phyloP scores from a whole-genome alignment of 1,140 invertebrate species.

The Penaeus chinensis region DNA sequence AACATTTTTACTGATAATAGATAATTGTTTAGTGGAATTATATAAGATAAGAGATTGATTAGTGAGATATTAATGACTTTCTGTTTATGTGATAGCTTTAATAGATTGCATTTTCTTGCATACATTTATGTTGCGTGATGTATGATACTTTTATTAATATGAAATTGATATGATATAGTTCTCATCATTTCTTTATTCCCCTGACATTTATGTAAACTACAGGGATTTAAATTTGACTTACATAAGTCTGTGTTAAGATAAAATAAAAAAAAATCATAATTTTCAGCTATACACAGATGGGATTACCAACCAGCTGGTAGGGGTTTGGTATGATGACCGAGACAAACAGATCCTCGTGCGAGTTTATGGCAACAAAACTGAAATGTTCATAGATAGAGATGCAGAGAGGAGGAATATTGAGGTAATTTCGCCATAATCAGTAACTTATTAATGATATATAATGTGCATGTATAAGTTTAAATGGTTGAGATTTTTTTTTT shows the following conservation, averaged over 20 bases:
- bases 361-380: constrained; percentile 94
- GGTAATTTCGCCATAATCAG: constrained; percentile 67
- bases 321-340: constrained; percentile 76
- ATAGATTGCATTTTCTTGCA: no score
- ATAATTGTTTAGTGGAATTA: no score
- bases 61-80: neutral
- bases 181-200: no score
- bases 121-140: no score
- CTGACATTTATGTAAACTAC: no score
- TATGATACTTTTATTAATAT: no score
- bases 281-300: constrained; percentile 91
- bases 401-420: constrained; percentile 80
- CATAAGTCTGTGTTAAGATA: constrained; percentile 66
- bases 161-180: no score
- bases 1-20: no score
- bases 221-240: no score
- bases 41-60: neutral
- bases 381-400: constrained; percentile 90
- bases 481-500: neutral
- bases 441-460: neutral
- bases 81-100: constrained; percentile 55
- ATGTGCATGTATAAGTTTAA: neutral
- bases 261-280: constrained; percentile 1
- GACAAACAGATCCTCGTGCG: constrained; percentile 84
- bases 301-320: constrained; percentile 93